Evolutionary conservation across 2,888 invertebrate genomes (phyloP), one percentile per base, ranked within the genome.

Genomic region (Drosophila dives): DNA sequence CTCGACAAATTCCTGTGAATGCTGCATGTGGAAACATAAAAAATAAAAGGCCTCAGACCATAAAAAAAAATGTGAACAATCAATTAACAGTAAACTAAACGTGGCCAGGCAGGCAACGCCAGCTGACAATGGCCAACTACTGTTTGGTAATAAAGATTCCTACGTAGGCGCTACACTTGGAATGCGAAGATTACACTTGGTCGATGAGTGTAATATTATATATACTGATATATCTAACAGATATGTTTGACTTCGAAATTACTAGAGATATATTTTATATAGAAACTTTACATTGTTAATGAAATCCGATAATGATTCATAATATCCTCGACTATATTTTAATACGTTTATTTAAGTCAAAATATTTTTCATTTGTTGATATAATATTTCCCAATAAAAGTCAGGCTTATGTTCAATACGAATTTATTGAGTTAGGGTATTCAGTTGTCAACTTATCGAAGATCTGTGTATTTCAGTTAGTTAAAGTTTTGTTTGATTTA

Each of bases 101-200:
- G 74, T 65, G 73, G 75, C 70, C 67, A 77, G 75, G 55, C 72
- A 53, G 64, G 55, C 86, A 79, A 69, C 66, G 64, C 70, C 75
- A 68, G 48, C 71, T 50, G 66, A 82, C 85, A 89, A 86, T 80
- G 75, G 64, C 48, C 76, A 86, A 86, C 87, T 84, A 89, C 85
- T 86, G 86, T 86, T 76, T 81, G 71, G 69, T 75, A 69, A 64
- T 58, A 55, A 36, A 7, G 23, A 20, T 45, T 48, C 33, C 34
- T 53, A 23, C 23, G 12, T 17, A 54, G 58, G 62, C 61, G 62
- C 60, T 75, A 53, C 51, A 58, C 32, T 51, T 45, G 34, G 45
- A 36, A 26, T 48, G 48, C 34, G 23, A 23, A 48, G 60, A 8
- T 40, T 17, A 17, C 23, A 32, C 34, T 50, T 50, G 51, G 23